Percentiles rank a stretch among this genome's conserved stretches.
phyloP scores from a whole-genome alignment of 2,113 vertebrate genomes.

The Toxostoma redivivum region DNA sequence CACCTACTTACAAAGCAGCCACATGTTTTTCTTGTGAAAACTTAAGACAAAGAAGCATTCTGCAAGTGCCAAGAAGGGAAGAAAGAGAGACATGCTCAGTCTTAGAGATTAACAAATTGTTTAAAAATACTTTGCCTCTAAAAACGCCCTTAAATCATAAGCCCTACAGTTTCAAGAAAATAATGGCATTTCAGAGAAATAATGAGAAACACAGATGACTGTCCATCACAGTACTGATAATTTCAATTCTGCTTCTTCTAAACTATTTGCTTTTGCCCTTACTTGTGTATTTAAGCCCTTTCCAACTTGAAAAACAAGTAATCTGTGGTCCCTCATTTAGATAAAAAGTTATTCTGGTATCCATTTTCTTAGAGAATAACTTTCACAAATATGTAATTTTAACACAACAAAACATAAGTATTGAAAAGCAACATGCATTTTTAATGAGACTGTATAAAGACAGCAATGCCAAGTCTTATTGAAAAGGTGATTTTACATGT shows the following conservation, averaged over 20 bases:
- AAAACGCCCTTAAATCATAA: neutral
- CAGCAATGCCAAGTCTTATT: neutral
- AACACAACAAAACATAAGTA: neutral
- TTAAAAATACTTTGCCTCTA: neutral
- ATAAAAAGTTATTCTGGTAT: neutral
- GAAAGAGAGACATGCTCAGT: neutral
- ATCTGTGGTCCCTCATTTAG: neutral
- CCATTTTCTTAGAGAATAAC: neutral
- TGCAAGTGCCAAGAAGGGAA: neutral
- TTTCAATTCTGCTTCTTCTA: neutral
- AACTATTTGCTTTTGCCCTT: neutral
- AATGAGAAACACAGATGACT: neutral
- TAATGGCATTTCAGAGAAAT: neutral
- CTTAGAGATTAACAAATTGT: neutral
- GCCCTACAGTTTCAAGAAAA: neutral
- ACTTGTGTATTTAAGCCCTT: neutral
- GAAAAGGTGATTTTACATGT: neutral
- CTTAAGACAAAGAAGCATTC: neutral
- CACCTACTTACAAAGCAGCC: neutral
- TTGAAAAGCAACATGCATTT: neutral
- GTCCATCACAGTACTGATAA: neutral
- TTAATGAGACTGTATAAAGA: neutral
- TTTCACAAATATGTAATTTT: neutral
- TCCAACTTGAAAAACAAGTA: neutral
- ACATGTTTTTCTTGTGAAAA: neutral